Conservation (phyloP, 1,140 invertebrate species). For the Panagrolaimus sp. region DNA sequence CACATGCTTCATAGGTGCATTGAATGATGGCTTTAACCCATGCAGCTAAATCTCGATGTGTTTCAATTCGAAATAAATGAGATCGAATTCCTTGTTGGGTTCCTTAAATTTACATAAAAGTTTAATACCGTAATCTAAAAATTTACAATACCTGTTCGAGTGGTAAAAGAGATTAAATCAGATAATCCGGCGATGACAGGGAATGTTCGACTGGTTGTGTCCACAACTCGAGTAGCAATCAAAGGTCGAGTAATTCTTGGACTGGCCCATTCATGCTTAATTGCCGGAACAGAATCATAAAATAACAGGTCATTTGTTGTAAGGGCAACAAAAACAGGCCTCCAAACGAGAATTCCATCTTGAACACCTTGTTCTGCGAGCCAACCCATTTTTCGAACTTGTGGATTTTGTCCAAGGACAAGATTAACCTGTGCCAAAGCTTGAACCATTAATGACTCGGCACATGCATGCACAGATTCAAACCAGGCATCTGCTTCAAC, state of each 20-base stretch:
- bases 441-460: conserved; percentile 66
- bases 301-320: conserved; percentile 84
- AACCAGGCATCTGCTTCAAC: conserved; percentile 73
- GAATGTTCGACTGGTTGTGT: conserved; percentile 63
- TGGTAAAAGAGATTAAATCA: conserved; percentile 77
- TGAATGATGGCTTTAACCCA: conserved; percentile 87
- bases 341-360: conserved; percentile 64
- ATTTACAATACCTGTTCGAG: conserved; percentile 69
- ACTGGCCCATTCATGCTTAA: conserved; percentile 80
- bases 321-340: conserved; percentile 83
- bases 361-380: conserved; percentile 66
- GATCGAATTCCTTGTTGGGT: conserved; percentile 80
- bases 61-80: conserved; percentile 80
- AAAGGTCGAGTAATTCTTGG: conserved; percentile 81
- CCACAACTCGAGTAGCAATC: conserved; percentile 72
- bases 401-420: conserved; percentile 65
- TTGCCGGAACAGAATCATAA: conserved; percentile 92
- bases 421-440: conserved; percentile 67
- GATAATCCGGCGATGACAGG: conserved; percentile 61
- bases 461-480: conserved; percentile 79
- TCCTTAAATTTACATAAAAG: no score
- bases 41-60: conserved; percentile 81
- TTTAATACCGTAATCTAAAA: no score
- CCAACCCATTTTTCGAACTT: conserved; percentile 88
- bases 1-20: conserved; percentile 77